phyloP scores from a whole-genome alignment of 2,888 invertebrate genomes.

The Neria commutata region DNA sequence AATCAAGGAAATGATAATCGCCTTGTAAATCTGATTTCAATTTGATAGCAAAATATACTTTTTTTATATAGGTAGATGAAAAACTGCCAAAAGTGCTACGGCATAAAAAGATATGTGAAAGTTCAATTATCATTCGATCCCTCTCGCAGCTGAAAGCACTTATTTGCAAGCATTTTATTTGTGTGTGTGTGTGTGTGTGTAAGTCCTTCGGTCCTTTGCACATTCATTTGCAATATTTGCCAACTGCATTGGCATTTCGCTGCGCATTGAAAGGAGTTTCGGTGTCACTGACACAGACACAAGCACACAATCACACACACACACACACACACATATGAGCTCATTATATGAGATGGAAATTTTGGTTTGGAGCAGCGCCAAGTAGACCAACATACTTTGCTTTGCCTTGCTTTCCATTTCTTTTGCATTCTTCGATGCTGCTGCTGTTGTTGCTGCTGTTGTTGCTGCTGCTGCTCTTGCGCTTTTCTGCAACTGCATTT shows the following conservation, averaged over 20 bases:
- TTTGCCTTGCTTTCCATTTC: constrained; percentile 5
- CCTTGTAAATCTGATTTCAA: too few species aligned
- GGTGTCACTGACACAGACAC: not conserved
- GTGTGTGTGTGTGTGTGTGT: too few species aligned
- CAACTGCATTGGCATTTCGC: not conserved
- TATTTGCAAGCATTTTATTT: too few species aligned
- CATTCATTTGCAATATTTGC: too few species aligned
- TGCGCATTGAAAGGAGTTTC: not conserved
- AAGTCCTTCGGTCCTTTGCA: too few species aligned
- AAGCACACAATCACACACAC: not conserved
- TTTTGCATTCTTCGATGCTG: constrained; percentile 30
- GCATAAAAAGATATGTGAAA: too few species aligned
- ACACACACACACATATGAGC: constrained; percentile 2
- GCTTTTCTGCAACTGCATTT: constrained; percentile 27
- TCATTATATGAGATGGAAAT: not conserved
- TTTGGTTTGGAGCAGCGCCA: constrained; percentile 42
- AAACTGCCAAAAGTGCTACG: too few species aligned
- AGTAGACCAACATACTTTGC: constrained; percentile 48
- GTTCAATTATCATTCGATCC: too few species aligned
- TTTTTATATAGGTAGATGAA: too few species aligned
- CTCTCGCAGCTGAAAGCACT: too few species aligned
- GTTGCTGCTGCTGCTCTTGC: not conserved
- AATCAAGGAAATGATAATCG: too few species aligned
- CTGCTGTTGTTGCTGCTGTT: not conserved
- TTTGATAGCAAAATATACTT: too few species aligned